Percentiles rank a stretch among this genome's conserved stretches.
phyloP scores from a whole-genome alignment of 2,888 invertebrate genomes.

The Synergus gifuensis region DNA sequence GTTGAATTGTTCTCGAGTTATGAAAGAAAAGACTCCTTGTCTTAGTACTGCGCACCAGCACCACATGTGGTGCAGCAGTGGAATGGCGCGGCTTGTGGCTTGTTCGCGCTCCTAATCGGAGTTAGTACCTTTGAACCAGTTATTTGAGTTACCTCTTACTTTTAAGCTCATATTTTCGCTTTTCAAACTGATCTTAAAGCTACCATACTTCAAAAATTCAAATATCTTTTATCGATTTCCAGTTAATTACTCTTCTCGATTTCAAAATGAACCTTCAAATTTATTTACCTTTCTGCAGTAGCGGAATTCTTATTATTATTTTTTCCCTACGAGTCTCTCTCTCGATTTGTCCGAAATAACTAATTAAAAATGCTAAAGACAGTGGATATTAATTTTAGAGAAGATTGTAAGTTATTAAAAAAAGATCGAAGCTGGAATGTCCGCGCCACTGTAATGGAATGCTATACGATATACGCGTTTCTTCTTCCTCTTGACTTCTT shows the following conservation, averaged over 20 bases:
- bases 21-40: too few species aligned
- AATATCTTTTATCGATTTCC: too few species aligned
- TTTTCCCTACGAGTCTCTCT: neutral
- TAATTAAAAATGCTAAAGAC: constrained; percentile 9
- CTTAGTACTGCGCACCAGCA: neutral
- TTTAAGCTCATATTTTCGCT: too few species aligned
- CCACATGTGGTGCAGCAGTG: neutral
- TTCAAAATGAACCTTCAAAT: neutral
- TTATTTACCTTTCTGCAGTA: constrained; percentile 9
- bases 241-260: neutral
- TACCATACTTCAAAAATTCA: too few species aligned
- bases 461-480: constrained; percentile 43
- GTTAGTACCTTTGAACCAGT: too few species aligned
- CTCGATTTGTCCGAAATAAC: neutral
- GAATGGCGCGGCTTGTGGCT: neutral
- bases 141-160: too few species aligned
- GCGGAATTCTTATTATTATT: neutral
- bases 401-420: neutral
- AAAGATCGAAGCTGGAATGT: constrained; percentile 38
- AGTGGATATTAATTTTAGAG: constrained; percentile 23
- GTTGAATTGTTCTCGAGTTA: too few species aligned
- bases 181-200: too few species aligned
- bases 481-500: constrained; percentile 39
- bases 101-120: too few species aligned
- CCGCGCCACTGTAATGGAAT: constrained; percentile 48